phyloP scores from a whole-genome alignment of 2,113 vertebrate genomes.

The Rhizomys pruinosus region DNA sequence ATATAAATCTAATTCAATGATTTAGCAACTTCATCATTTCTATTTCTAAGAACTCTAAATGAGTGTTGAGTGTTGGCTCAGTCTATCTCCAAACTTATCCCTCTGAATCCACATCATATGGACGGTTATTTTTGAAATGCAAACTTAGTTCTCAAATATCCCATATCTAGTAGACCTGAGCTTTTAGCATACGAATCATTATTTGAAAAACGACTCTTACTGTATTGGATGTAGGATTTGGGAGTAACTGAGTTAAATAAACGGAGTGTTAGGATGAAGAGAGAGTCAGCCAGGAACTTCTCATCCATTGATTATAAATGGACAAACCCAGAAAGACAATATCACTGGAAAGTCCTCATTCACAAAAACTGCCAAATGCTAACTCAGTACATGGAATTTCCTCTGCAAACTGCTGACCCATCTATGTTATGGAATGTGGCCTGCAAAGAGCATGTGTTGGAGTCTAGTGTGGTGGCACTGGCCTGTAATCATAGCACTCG shows the following conservation, averaged over 20 bases:
- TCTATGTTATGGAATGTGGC: background rate
- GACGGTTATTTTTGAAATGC: background rate
- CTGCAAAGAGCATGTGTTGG: background rate
- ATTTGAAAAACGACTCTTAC: background rate
- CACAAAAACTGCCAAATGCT: background rate
- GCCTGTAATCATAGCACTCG: background rate
- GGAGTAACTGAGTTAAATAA: conserved; percentile 4
- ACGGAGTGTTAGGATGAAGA: background rate
- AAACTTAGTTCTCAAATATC: background rate
- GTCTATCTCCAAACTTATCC: background rate
- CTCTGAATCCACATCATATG: background rate
- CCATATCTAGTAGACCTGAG: background rate
- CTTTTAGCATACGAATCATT: conserved; percentile 22
- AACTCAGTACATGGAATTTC: background rate
- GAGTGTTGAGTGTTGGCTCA: background rate
- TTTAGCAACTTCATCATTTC: conserved; percentile 6
- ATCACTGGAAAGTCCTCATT: conserved; percentile 19
- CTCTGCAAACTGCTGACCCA: background rate
- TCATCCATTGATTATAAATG: background rate
- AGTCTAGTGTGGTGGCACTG: background rate
- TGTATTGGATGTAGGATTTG: background rate
- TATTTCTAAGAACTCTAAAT: conserved; percentile 29
- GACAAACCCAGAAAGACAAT: background rate
- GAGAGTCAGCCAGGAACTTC: background rate
- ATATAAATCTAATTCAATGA: background rate